These are phyloP conservation scores for Aeoliscus strigatus DNA, from an alignment of 2,797 vertebrate species.

Conservation along the genomic window DNA sequence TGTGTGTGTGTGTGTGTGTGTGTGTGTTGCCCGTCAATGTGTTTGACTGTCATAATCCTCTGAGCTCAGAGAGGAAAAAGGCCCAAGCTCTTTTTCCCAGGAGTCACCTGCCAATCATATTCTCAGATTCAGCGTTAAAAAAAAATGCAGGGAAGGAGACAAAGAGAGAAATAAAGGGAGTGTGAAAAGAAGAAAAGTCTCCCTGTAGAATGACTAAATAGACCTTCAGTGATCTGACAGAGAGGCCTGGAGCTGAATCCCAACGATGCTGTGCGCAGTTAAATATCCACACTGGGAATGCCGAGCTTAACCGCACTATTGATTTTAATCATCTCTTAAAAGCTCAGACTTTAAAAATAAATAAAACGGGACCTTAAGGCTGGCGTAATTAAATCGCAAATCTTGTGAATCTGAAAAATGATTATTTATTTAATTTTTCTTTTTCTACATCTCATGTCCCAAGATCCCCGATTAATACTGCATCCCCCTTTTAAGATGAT, in stretches of 20 bases:
- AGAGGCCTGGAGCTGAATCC: conserved; percentile 68
- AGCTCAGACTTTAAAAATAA: conserved; percentile 40
- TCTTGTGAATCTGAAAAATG: conserved; percentile 14
- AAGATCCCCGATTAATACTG: not conserved
- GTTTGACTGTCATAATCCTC: conserved; percentile 65
- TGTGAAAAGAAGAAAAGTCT: conserved; percentile 53
- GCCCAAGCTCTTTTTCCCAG: conserved; percentile 63
- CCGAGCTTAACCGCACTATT: conserved; percentile 63
- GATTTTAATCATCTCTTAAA: conserved; percentile 73
- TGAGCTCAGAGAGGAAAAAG: conserved; percentile 59
- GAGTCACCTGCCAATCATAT: conserved; percentile 79
- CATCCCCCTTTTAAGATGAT: conserved; percentile 42
- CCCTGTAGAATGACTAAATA: conserved; percentile 70
- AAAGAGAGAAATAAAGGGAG: conserved; percentile 39
- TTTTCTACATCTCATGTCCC: conserved; percentile 13
- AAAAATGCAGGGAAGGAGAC: conserved; percentile 37
- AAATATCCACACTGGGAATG: conserved; percentile 56
- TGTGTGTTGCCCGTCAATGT: conserved; percentile 46
- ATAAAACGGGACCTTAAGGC: conserved; percentile 35
- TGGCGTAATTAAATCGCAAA: conserved; percentile 28
- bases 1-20: conserved; percentile 20
- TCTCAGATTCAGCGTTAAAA: conserved; percentile 59
- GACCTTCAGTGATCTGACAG: conserved; percentile 70
- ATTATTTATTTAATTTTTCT: conserved; percentile 24
- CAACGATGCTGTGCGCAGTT: conserved; percentile 55